Evolutionary conservation across 1,140 invertebrate species (phyloP).

Genomic region (Physella acuta): DNA sequence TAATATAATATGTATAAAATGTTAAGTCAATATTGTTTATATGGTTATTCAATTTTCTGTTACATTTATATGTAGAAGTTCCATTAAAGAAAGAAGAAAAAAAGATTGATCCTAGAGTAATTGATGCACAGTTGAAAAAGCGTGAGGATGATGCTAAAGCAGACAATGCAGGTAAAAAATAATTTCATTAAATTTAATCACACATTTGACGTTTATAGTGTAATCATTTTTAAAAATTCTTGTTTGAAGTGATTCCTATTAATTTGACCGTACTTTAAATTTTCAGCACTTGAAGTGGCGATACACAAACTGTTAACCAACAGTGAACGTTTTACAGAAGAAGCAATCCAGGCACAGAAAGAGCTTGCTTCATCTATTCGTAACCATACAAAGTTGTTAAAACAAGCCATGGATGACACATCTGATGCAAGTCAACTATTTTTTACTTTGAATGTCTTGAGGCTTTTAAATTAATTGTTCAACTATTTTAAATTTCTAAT

Average conservation of each 20-base stretch:
- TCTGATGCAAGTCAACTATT: slow-evolving; percentile 41
- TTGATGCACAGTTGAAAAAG: slow-evolving; percentile 15
- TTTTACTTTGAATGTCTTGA: no score
- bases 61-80: no score
- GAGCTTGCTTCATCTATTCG: slow-evolving; percentile 40
- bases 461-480: no score
- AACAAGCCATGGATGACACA: slow-evolving; percentile 56
- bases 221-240: no score
- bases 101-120: not conserved
- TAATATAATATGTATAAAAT: no score
- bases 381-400: slow-evolving; percentile 48
- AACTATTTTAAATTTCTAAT: no score
- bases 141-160: slow-evolving; percentile 24
- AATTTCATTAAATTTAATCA: not conserved
- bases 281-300: slow-evolving; percentile 46
- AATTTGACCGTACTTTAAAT: no score
- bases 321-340: slow-evolving; percentile 26
- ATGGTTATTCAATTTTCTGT: no score
- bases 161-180: slow-evolving; percentile 19
- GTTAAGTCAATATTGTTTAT: no score
- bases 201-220: not conserved
- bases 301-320: slow-evolving; percentile 42
- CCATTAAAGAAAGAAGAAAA: not conserved
- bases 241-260: no score
- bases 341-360: slow-evolving; percentile 39